A percentile compares a stretch with the other conserved stretches of the same genome.
Evolutionary conservation across 2,888 invertebrate species (phyloP).

Genomic region (Liodrosophila aerea): DNA sequence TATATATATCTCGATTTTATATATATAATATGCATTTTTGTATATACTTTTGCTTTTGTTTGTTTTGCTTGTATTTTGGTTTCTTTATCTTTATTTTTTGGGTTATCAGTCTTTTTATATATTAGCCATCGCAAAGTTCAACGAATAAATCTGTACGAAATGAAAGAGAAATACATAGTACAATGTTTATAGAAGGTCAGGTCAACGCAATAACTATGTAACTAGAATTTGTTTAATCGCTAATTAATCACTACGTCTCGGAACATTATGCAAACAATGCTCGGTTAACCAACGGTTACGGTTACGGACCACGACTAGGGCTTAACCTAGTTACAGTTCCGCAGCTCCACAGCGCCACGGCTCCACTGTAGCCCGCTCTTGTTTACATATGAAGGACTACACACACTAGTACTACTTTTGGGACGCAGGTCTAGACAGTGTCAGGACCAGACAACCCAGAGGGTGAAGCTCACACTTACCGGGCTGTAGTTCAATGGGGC

Average conservation of each 20-base stretch:
- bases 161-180: conserved; percentile 79
- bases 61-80: conserved; percentile 42
- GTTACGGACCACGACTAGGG: conserved; percentile 39
- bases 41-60: conserved; percentile 56
- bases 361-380: too few species aligned
- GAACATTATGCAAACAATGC: conserved; percentile 12
- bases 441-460: not conserved
- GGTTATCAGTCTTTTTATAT: conserved; percentile 81
- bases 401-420: not conserved
- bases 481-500: conserved; percentile 96
- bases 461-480: conserved; percentile 86
- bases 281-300: too few species aligned
- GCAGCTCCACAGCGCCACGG: too few species aligned
- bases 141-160: conserved; percentile 81
- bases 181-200: conserved; percentile 69
- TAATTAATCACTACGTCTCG: conserved; percentile 9
- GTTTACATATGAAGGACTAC: not conserved
- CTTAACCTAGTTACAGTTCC: conserved; percentile 23
- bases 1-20: conserved; percentile 57
- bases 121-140: conserved; percentile 82
- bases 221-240: conserved; percentile 19
- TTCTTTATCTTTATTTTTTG: conserved; percentile 60
- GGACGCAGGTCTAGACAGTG: not conserved
- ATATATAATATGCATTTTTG: conserved; percentile 41
- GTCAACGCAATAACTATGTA: conserved; percentile 64